Evolutionary conservation across 1,140 invertebrate genomes (phyloP).

Genomic region (Belonocnema kinseyi): DNA sequence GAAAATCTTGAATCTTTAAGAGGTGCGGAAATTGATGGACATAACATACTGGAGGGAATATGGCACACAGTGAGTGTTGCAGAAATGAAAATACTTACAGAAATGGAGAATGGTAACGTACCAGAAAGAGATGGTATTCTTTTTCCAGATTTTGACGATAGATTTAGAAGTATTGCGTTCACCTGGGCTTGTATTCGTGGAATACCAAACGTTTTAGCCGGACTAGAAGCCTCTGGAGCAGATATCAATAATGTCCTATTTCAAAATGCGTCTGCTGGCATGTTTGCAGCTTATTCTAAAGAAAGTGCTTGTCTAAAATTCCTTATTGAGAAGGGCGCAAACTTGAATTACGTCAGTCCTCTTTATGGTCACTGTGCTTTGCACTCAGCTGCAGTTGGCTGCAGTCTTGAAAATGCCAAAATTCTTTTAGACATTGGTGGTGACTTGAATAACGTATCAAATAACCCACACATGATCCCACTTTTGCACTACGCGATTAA

Average conservation of each 20-base stretch:
- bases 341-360: slow-evolving; percentile 65
- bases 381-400: slow-evolving; percentile 78
- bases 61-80: slow-evolving; percentile 65
- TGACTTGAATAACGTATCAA: slow-evolving; percentile 54
- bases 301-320: slow-evolving; percentile 63
- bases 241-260: slow-evolving; percentile 62
- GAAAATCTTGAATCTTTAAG: slow-evolving; percentile 65
- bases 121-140: slow-evolving; percentile 37
- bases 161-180: slow-evolving; percentile 63
- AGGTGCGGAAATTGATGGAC: slow-evolving; percentile 69
- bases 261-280: slow-evolving; percentile 61
- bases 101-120: slow-evolving; percentile 68
- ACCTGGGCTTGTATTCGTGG: slow-evolving; percentile 68
- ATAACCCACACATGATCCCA: slow-evolving; percentile 66
- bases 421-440: slow-evolving; percentile 76
- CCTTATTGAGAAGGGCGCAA: slow-evolving; percentile 62
- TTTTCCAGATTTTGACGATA: slow-evolving; percentile 41
- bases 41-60: slow-evolving; percentile 67
- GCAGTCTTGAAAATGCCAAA: slow-evolving; percentile 74
- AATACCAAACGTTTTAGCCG: slow-evolving; percentile 57
- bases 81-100: slow-evolving; percentile 68
- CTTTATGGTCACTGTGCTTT: slow-evolving; percentile 77
- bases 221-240: slow-evolving; percentile 62
- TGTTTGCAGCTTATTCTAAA: slow-evolving; percentile 63
- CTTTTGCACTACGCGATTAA: slow-evolving; percentile 78